phyloP scores from a whole-genome alignment of 2,113 vertebrate genomes.

The Ranitomeya imitator region DNA sequence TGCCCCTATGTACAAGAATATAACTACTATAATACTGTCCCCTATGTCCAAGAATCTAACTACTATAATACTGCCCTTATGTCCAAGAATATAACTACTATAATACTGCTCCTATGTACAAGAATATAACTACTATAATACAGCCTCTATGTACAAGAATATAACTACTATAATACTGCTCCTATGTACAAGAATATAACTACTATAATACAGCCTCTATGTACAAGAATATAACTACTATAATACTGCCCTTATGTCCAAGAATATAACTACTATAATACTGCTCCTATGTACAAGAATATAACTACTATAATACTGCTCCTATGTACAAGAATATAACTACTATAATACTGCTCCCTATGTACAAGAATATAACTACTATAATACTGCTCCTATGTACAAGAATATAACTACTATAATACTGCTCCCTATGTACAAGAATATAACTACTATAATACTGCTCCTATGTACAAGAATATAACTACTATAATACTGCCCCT shows the following conservation, averaged over 20 bases:
- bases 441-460: neutral
- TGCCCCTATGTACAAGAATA: neutral
- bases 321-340: neutral
- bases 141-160: neutral
- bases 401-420: conserved; percentile 9
- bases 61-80: neutral
- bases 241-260: neutral
- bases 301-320: neutral
- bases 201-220: neutral
- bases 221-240: neutral
- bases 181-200: too few relatives aligned
- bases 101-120: neutral
- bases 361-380: neutral
- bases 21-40: neutral
- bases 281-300: neutral
- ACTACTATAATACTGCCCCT: neutral
- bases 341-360: neutral
- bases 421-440: neutral
- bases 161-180: too few relatives aligned
- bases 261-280: neutral
- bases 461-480: neutral
- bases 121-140: neutral
- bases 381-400: neutral
- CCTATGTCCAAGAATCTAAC: neutral
- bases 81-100: neutral